Evolutionary conservation across 2,797 vertebrate genomes (phyloP).

Genomic region (Acrossocheilus wenchowensis): DNA sequence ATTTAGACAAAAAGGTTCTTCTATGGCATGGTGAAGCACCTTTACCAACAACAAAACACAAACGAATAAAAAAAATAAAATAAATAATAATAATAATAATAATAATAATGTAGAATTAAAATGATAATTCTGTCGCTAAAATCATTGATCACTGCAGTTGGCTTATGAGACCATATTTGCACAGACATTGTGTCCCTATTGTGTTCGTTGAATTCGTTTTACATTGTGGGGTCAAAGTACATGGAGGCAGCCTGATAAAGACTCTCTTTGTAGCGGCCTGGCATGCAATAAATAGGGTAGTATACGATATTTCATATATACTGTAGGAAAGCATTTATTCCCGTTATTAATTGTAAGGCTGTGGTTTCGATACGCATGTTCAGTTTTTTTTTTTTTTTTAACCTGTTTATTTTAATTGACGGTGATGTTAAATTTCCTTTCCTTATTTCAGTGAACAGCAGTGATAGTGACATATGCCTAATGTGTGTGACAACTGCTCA

Average conservation of each 20-base stretch:
- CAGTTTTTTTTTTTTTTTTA: not conserved
- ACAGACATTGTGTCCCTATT: slow-evolving; percentile 15
- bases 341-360: not conserved
- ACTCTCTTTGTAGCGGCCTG: slow-evolving; percentile 16
- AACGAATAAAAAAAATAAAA: too few relatives aligned
- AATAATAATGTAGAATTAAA: not conserved
- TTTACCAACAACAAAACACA: not conserved
- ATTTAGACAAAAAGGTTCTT: too few relatives aligned
- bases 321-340: not conserved
- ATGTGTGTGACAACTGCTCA: not conserved
- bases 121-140: not conserved
- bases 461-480: not conserved
- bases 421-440: not conserved
- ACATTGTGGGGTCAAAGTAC: slow-evolving; percentile 54
- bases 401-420: not conserved
- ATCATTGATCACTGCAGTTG: not conserved
- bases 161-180: not conserved
- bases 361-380: not conserved
- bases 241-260: slow-evolving; percentile 32
- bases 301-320: not conserved
- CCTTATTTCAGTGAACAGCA: not conserved
- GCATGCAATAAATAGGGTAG: slow-evolving; percentile 15
- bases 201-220: slow-evolving; percentile 45
- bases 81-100: too few relatives aligned
- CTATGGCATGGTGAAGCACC: too few relatives aligned